These are phyloP conservation scores for Pammene aurita DNA, from an alignment of 2,888 invertebrate species.

Conservation along the genomic window DNA sequence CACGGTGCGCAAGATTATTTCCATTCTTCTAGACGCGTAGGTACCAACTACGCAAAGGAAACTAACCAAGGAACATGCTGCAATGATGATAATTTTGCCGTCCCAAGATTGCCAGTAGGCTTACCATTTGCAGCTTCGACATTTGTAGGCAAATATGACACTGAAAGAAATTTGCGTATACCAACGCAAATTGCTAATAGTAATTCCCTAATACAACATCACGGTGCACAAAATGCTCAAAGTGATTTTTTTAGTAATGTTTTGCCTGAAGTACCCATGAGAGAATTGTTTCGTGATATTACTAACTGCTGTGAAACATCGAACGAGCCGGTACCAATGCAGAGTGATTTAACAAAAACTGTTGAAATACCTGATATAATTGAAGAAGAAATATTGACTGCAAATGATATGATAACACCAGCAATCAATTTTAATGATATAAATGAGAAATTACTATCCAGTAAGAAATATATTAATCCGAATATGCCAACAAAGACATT, in stretches of 20 bases:
- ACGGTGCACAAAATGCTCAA: neutral
- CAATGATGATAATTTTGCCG: slow-evolving; percentile 1
- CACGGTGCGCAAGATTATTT: neutral
- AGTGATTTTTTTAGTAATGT: neutral
- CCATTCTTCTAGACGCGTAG: neutral
- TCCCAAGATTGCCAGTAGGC: neutral
- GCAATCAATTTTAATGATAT: slow-evolving; percentile 13
- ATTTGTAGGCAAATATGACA: neutral
- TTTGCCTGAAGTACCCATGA: neutral
- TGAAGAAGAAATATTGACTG: slow-evolving; percentile 32
- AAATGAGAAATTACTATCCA: slow-evolving; percentile 17
- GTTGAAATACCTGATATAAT: slow-evolving; percentile 5
- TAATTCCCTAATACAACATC: neutral
- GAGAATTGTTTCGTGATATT: neutral
- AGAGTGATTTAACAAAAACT: slow-evolving; percentile 15
- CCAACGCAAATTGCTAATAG: neutral
- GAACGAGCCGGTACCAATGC: neutral
- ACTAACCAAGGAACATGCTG: neutral
- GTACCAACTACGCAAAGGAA: neutral
- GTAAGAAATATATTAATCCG: slow-evolving; percentile 11
- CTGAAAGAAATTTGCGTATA: neutral
- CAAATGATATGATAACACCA: slow-evolving; percentile 32
- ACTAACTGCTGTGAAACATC: slow-evolving; percentile 3
- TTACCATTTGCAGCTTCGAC: neutral
- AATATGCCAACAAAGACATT: slow-evolving; percentile 2